Percentiles rank a stretch among this genome's conserved stretches.
These are phyloP conservation scores for Nasonovia ribisnigri DNA, from an alignment of 2,888 invertebrate genomes.

Conservation along the genomic window DNA sequence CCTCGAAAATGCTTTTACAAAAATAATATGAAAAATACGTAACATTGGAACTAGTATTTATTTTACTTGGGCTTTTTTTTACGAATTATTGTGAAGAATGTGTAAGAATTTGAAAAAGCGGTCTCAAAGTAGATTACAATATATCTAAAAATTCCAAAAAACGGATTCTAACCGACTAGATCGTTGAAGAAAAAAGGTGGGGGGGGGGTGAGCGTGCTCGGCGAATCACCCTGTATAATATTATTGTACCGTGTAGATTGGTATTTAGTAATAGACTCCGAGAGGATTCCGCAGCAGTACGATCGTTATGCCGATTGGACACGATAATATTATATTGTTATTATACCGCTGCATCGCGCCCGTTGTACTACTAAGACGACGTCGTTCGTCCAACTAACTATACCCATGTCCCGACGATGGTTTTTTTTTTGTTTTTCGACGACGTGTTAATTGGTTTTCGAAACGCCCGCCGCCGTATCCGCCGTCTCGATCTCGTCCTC, in stretches of 20 bases:
- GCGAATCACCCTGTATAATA: not conserved
- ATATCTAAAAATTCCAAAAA: no score
- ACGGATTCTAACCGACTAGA: no score
- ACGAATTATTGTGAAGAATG: no score
- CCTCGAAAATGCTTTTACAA: no score
- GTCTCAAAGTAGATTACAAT: no score
- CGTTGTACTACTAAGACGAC: not conserved
- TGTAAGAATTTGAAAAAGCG: no score
- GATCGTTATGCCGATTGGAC: not conserved
- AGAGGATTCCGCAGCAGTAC: not conserved
- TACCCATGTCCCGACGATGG: not conserved
- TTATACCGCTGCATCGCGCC: not conserved
- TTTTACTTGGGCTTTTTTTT: no score
- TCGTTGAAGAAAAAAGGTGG: no score
- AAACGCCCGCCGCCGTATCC: not conserved
- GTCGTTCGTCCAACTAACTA: not conserved
- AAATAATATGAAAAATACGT: no score
- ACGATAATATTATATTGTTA: not conserved
- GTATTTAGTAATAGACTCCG: not conserved
- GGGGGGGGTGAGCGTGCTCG: no score
- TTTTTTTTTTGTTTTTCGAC: not conserved
- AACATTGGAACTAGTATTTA: no score
- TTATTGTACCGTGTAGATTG: not conserved
- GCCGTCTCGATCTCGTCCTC: not conserved
- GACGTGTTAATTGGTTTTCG: slow-evolving; percentile 41